Conservation (phyloP, 2,113 vertebrate genomes). For the Cinclus mexicanus region DNA sequence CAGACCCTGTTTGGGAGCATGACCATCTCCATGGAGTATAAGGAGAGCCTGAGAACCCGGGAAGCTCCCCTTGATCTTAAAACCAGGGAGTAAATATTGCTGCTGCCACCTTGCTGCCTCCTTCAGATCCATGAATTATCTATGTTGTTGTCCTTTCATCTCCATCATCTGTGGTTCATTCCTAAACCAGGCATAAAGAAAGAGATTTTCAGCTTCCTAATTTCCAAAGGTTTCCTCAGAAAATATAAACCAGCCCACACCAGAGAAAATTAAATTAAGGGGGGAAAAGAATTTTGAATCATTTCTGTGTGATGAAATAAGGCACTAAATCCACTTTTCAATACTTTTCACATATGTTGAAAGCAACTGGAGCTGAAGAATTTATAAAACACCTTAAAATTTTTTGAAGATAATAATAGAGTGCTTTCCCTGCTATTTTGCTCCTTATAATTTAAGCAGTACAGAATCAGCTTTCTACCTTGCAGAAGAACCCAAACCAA, state of each 20-base stretch:
- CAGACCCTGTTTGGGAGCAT: background rate
- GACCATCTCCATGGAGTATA: background rate
- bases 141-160: background rate
- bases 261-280: background rate
- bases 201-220: background rate
- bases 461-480: background rate
- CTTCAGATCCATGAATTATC: background rate
- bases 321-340: background rate
- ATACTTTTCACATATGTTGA: fast-evolving
- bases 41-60: background rate
- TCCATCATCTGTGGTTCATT: background rate
- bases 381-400: background rate
- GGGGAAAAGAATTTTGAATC: background rate
- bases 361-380: background rate
- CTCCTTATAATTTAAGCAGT: background rate
- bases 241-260: background rate
- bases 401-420: background rate
- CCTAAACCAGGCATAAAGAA: background rate
- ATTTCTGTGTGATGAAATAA: background rate
- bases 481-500: background rate
- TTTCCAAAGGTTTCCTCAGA: background rate
- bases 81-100: background rate
- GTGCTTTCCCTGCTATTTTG: background rate
- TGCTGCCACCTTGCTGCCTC: background rate
- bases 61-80: background rate